A percentile compares a stretch with the other conserved stretches of the same genome.
Evolutionary conservation across 2,888 invertebrate species (phyloP).

Genomic region (Hypomecis atomaria): DNA sequence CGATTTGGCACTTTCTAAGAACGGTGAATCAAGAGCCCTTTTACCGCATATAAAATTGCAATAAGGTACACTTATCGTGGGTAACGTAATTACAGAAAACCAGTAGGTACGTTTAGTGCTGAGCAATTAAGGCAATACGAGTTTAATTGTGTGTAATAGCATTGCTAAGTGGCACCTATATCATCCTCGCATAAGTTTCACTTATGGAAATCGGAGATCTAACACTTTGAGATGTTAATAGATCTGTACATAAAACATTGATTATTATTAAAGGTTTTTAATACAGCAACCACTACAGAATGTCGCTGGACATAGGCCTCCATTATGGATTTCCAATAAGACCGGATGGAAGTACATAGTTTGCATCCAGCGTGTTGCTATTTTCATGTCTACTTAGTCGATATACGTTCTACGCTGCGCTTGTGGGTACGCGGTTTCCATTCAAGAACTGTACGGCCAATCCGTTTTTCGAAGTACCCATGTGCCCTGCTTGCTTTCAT

Average conservation of each 20-base stretch:
- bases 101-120: slow-evolving; percentile 1
- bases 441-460: too few species aligned
- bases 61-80: background rate
- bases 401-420: too few species aligned
- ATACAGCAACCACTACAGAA: too few species aligned
- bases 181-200: slow-evolving; percentile 9
- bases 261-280: too few species aligned
- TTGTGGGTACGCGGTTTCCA: too few species aligned
- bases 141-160: slow-evolving; percentile 14
- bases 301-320: too few species aligned
- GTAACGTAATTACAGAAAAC: background rate
- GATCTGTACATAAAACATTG: background rate
- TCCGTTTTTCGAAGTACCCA: too few species aligned
- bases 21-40: background rate
- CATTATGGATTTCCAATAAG: too few species aligned
- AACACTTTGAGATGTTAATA: background rate
- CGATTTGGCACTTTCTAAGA: background rate
- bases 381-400: too few species aligned
- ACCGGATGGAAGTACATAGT: too few species aligned
- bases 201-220: slow-evolving; percentile 14
- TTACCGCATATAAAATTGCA: slow-evolving; percentile 9
- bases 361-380: too few species aligned
- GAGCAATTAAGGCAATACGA: slow-evolving; percentile 8
- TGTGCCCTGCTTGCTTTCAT: too few species aligned
- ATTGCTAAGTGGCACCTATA: slow-evolving; percentile 6